phyloP scores from a whole-genome alignment of 2,888 invertebrate genomes.

The Aproaerema taeniolella region DNA sequence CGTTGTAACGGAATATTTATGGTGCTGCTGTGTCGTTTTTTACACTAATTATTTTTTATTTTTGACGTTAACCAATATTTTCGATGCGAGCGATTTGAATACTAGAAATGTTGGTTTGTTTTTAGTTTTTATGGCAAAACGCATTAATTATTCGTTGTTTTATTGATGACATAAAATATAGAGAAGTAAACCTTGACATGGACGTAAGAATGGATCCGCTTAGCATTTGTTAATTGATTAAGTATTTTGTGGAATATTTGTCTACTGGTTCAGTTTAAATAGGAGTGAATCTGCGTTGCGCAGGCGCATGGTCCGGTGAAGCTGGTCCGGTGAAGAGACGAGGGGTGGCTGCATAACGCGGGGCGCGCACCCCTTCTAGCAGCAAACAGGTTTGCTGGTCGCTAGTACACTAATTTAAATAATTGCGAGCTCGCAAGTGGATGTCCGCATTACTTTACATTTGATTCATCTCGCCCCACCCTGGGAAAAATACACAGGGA shows the following conservation, averaged over 20 bases:
- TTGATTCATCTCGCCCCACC: too few relatives aligned
- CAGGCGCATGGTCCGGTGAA: too few relatives aligned
- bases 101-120: conserved; percentile 12
- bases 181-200: conserved; percentile 6
- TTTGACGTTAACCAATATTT: conserved; percentile 19
- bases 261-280: not conserved
- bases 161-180: conserved; percentile 3
- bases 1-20: conserved; percentile 50
- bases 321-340: conserved; percentile 13
- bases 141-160: conserved; percentile 9
- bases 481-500: too few relatives aligned
- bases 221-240: not conserved
- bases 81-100: conserved; percentile 11
- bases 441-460: conserved; percentile 20
- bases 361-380: conserved; percentile 33
- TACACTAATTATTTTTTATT: conserved; percentile 21
- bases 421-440: conserved; percentile 46
- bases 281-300: conserved; percentile 18
- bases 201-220: too few relatives aligned
- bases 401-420: conserved; percentile 64
- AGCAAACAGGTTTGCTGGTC: conserved; percentile 55
- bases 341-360: conserved; percentile 22
- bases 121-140: conserved; percentile 9
- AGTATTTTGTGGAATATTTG: not conserved
- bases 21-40: conserved; percentile 27